Evolutionary conservation across 2,888 invertebrate species (phyloP).

Genomic region (Lomographa bimaculata): DNA sequence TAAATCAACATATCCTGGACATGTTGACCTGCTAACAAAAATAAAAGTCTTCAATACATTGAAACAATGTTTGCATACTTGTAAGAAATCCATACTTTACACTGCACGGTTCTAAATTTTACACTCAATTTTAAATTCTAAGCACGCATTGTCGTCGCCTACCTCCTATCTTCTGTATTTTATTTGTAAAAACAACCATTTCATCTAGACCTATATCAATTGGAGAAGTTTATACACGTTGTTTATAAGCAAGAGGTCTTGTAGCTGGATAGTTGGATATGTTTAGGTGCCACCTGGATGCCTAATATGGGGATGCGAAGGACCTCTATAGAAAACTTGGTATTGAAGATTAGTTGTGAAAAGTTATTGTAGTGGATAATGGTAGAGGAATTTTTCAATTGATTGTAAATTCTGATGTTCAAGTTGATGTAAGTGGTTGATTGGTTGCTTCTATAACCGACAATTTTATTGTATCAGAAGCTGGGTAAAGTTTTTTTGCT

Average conservation of each 20-base stretch:
- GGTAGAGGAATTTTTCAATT: neutral
- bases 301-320: conserved; percentile 62
- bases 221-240: conserved; percentile 4
- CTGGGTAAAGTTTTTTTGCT: too few relatives aligned
- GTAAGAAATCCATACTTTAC: conserved; percentile 5
- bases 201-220: conserved; percentile 31
- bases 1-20: too few relatives aligned
- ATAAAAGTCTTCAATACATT: too few relatives aligned
- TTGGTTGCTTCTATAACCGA: too few relatives aligned
- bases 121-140: conserved; percentile 74
- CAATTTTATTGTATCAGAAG: too few relatives aligned
- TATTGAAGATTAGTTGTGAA: conserved; percentile 48
- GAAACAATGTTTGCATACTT: conserved; percentile 2
- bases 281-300: conserved; percentile 33
- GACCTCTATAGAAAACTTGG: conserved; percentile 27
- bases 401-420: too few relatives aligned
- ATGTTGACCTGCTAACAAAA: too few relatives aligned
- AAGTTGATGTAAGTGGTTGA: too few relatives aligned
- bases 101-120: conserved; percentile 57
- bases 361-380: conserved; percentile 41
- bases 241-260: conserved; percentile 31
- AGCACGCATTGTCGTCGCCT: conserved; percentile 71
- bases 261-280: conserved; percentile 24
- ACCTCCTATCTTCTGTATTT: conserved; percentile 68
- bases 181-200: conserved; percentile 52